Evolutionary conservation across 2,888 invertebrate species (phyloP).

Genomic region (Chaetogeoica ovagalla): DNA sequence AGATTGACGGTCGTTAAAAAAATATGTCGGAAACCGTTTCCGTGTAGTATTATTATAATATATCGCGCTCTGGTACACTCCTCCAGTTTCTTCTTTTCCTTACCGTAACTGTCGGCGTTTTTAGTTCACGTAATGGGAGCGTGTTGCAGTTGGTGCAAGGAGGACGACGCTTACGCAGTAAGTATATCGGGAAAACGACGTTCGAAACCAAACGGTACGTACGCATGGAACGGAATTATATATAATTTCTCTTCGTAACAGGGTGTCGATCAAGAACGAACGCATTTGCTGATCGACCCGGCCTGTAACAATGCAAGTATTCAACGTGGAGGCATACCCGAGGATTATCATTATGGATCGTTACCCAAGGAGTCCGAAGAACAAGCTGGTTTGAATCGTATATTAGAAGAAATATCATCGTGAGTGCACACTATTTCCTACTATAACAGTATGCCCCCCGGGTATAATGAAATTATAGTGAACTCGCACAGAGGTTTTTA

Average conservation of each 20-base stretch:
- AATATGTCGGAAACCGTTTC: neutral
- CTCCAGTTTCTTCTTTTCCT: neutral
- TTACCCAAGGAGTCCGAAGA: constrained; percentile 82
- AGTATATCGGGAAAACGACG: neutral
- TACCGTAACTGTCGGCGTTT: neutral
- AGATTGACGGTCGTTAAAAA: too few relatives aligned
- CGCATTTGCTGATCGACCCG: constrained; percentile 77
- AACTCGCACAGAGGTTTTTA: too few relatives aligned
- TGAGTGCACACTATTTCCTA: constrained; percentile 61
- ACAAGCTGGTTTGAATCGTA: constrained; percentile 85
- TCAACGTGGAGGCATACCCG: constrained; percentile 62
- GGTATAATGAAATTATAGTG: too few relatives aligned
- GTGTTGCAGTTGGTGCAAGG: constrained; percentile 49
- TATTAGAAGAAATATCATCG: constrained; percentile 89
- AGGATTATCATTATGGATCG: constrained; percentile 57
- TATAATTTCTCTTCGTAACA: neutral
- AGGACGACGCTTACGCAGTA: constrained; percentile 27
- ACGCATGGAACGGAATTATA: too few relatives aligned
- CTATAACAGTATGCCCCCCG: too few relatives aligned
- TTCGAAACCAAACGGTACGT: too few relatives aligned
- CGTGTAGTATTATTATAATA: too few relatives aligned
- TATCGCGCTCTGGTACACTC: too few relatives aligned
- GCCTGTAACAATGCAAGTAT: constrained; percentile 74
- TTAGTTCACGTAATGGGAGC: constrained; percentile 20
- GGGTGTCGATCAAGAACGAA: constrained; percentile 65